Evolutionary conservation across 2,113 vertebrate genomes (phyloP).

Genomic region (Porphyrio hochstetteri): DNA sequence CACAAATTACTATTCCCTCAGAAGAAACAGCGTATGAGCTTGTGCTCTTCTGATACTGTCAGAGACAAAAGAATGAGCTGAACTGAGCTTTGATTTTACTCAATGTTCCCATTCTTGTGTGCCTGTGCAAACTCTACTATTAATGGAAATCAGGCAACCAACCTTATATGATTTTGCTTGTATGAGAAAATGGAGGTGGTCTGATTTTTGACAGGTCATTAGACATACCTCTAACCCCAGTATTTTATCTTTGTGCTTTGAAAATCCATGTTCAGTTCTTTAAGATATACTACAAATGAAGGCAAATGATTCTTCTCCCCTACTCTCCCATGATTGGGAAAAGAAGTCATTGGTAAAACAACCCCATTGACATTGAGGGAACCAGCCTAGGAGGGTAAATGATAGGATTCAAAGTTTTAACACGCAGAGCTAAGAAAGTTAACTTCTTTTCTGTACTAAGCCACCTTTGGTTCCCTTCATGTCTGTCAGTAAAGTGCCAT

Average conservation of each 20-base stretch:
- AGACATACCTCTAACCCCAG: neutral
- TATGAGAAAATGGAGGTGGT: neutral
- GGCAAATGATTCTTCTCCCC: neutral
- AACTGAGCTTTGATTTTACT: neutral
- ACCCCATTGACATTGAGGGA: neutral
- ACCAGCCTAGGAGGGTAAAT: neutral
- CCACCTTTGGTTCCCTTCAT: fast-evolving
- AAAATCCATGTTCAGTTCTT: neutral
- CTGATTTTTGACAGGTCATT: neutral
- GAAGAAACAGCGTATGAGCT: neutral
- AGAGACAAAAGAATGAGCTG: neutral
- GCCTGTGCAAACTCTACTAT: neutral
- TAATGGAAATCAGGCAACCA: neutral
- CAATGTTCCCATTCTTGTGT: neutral
- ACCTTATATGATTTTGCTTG: neutral
- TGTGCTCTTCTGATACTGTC: neutral
- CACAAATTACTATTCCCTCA: neutral
- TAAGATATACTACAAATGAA: neutral
- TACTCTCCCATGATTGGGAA: neutral
- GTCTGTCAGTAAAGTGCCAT: neutral
- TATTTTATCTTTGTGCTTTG: neutral
- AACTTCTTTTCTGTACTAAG: neutral
- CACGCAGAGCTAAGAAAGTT: neutral
- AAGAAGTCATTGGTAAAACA: neutral
- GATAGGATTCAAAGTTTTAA: neutral